Base-by-base conservation (phyloP, 2,113 vertebrate genomes). In the Pithys albifrons region DNA sequence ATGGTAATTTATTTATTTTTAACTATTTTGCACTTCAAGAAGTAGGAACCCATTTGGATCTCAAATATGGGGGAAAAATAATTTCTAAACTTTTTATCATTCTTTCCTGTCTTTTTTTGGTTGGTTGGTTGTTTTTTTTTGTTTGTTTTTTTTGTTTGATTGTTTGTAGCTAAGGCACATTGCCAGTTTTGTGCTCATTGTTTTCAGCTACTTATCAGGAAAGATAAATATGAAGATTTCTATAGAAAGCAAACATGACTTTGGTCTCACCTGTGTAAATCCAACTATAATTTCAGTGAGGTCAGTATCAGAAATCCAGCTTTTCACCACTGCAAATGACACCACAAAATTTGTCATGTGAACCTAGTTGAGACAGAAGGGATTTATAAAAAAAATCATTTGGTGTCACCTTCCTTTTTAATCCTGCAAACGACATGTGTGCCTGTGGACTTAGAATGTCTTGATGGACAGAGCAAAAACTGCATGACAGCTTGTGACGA, bases 201-300 rank as follows among this genome's bases (percentile, higher is more conserved):
- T 92, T 97, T 96, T 93, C 29, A 54, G 46, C 19, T 35, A 41
- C 80, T 52, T 48, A 55, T 49, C 35, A 86, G 54, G 41, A 75
- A 80, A 83, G 48, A 70, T 2, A 65, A 86, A 77, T 85, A 82
- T 35, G 31, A 83, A 95, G 84, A 85, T 96, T 94, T 80, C 35
- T 76, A 7, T 19, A 25, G 70, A 86, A 84, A 84, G 25, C 24
- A 87, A 85, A 52, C 33, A 37, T 18, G 24, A 48, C n/a, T 91
- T 91, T 85, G 20, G 12, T 70, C 49, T 69, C 24, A 76, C 15
- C 46, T 73, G 15, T 54, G 57, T 48, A 91, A 88, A 88, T 78
- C 43, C 48, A 73, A 24, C 46, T 61, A 48, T 20, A 70, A 77
- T 20, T 92, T 20, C 24, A 37, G 58, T 83, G 39, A 65, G 19